phyloP scores from a whole-genome alignment of 2,797 vertebrate species.

The Chromobotia macracanthus region DNA sequence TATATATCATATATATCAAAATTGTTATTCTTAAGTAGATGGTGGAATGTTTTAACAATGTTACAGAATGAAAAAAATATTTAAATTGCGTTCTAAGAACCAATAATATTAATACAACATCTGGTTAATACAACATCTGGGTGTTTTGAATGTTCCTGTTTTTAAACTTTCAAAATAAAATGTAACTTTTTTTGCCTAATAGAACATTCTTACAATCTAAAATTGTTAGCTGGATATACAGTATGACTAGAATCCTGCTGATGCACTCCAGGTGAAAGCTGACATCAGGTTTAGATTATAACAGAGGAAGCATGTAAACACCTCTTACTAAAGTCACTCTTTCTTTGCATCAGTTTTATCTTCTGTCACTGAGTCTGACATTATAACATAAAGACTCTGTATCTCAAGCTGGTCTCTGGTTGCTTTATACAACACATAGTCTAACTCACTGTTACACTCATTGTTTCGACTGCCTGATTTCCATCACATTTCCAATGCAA shows the following conservation, averaged over 20 bases:
- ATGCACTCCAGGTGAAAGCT: constrained; percentile 57
- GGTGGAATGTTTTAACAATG: too few relatives aligned
- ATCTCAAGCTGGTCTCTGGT: constrained; percentile 36
- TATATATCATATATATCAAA: too few relatives aligned
- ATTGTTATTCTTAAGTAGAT: too few relatives aligned
- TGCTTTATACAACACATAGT: constrained; percentile 27
- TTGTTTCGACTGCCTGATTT: constrained; percentile 7
- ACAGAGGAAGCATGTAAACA: constrained; percentile 60
- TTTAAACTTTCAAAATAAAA: too few relatives aligned
- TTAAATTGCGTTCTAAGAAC: too few relatives aligned
- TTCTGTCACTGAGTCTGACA: constrained; percentile 57
- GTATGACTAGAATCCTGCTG: constrained; percentile 38
- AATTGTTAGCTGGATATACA: not conserved
- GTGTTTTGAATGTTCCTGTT: too few relatives aligned
- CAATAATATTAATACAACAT: too few relatives aligned
- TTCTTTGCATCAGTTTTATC: constrained; percentile 65
- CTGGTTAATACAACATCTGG: too few relatives aligned
- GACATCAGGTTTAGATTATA: constrained; percentile 30
- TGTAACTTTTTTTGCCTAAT: too few relatives aligned
- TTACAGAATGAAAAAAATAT: too few relatives aligned
- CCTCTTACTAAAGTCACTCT: constrained; percentile 46
- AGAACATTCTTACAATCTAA: too few relatives aligned
- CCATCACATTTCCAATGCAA: constrained; percentile 46
- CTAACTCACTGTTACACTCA: constrained; percentile 48
- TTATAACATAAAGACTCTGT: constrained; percentile 23